These are phyloP conservation scores for Dendrolimus houi DNA, from an alignment of 2,888 invertebrate genomes.

Conservation along the genomic window DNA sequence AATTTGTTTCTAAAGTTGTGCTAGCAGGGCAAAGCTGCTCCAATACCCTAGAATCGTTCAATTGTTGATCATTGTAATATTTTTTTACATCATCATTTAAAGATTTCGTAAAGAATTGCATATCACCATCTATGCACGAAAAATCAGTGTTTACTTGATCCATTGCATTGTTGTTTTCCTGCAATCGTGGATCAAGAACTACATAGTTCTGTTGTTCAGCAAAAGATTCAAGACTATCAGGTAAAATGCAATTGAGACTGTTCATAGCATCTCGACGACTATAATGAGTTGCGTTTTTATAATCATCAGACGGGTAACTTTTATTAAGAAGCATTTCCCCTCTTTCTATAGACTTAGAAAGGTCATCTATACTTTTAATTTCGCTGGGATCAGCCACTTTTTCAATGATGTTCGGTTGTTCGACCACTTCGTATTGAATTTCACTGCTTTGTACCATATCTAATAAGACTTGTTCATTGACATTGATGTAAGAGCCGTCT, in stretches of 20 bases:
- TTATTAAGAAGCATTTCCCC: conserved; percentile 60
- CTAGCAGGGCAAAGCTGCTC: conserved; percentile 60
- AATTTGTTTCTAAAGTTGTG: conserved; percentile 52
- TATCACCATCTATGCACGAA: conserved; percentile 63
- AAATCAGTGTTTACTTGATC: conserved; percentile 54
- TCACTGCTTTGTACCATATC: conserved; percentile 73
- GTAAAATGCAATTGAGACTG: conserved; percentile 55
- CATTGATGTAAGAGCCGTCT: conserved; percentile 79
- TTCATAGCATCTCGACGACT: conserved; percentile 53
- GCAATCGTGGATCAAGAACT: conserved; percentile 48
- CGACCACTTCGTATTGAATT: conserved; percentile 71
- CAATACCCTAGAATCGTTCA: conserved; percentile 50
- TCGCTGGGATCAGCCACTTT: conserved; percentile 65
- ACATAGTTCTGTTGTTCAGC: conserved; percentile 61
- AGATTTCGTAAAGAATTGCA: conserved; percentile 68
- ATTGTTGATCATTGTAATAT: conserved; percentile 61
- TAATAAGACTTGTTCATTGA: conserved; percentile 78
- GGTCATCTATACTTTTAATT: conserved; percentile 69
- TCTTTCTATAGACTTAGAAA: conserved; percentile 65
- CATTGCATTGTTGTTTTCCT: conserved; percentile 40
- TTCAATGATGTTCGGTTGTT: conserved; percentile 70
- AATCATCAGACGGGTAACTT: conserved; percentile 32
- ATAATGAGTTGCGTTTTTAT: conserved; percentile 41
- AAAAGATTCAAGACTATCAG: conserved; percentile 62
- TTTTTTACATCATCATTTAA: conserved; percentile 70